Base-by-base conservation (phyloP, 2,888 invertebrate species). In the Matsumyia berberina region DNA sequence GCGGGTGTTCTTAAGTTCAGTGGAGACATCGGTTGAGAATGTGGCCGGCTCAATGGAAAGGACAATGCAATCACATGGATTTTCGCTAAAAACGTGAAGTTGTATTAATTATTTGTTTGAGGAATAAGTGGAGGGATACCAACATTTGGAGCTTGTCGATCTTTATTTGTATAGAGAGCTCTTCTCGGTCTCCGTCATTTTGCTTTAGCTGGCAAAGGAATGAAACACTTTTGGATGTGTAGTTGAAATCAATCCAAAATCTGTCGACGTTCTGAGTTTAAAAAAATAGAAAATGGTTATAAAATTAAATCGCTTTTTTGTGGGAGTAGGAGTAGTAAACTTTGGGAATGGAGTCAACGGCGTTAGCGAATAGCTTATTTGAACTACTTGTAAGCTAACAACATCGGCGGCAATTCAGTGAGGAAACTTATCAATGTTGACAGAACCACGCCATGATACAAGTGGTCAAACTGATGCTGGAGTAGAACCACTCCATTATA, bases 231-330 rank as follows among this genome's bases (percentile, higher is more conserved):
- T 78, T 73, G 0, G 83, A 73, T 2, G 72, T 57, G 57, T 87
- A 87, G 49, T 88, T 88, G 39, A 88, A 85, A 62, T 88, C 88
- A 57, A 88, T 82, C 88, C 88, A 88, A 64, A 87, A 87, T 19
- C 78, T 55, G 8, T 87, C 60, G 17, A 46, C n/a, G n/a, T 86
- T 86, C 88, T 88, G 8, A 24, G 11, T n/a, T 24, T n/a, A 33
- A 29, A 69, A 15, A 19, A 6, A 70, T 46, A 64, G 8, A 29
- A 1, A 42, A n/a, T 1, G 9, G 37, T 53, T n/a, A n/a, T 15
- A 2, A 35, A 9, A 9, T 35, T 8, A 9, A 9, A 35, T 35
- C 35, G 1, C 9, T 35, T 4, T 24, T 24, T 24, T 24, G 24
- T 24, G 24, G 4, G 24, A 3, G 24, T 24, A 24, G 4, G 24